Conservation (phyloP, 2,797 vertebrate genomes). For the Hippocampus kuda region DNA sequence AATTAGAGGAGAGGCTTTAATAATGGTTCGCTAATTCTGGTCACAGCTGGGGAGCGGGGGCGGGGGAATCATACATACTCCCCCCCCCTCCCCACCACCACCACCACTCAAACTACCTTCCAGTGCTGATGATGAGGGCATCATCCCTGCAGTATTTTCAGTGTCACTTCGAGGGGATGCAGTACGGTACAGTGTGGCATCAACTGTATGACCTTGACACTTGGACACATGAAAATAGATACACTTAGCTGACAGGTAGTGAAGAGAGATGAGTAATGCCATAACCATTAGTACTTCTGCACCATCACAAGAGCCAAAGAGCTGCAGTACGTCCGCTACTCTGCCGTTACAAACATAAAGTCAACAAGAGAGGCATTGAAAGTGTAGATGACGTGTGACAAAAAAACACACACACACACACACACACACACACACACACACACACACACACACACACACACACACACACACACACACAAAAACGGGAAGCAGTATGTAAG, state of each 20-base stretch:
- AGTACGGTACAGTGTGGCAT: background rate
- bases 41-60: conserved; percentile 2
- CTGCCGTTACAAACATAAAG: background rate
- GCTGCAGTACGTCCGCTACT: too few species aligned
- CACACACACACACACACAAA: background rate
- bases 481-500: background rate
- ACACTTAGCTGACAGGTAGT: background rate
- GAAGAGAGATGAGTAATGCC: background rate
- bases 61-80: background rate
- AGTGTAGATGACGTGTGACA: background rate
- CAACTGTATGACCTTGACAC: background rate
- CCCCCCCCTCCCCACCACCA: too few species aligned
- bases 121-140: background rate
- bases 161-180: background rate
- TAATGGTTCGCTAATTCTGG: background rate
- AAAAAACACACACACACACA: too few species aligned
- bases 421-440: too few species aligned
- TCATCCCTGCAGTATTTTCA: background rate
- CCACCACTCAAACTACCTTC: background rate
- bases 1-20: conserved; percentile 1
- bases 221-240: background rate
- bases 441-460: background rate
- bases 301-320: background rate
- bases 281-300: background rate
- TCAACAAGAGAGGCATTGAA: background rate